Evolutionary conservation across 2,113 vertebrate genomes (phyloP).

Genomic region (Paracanthobrama guichenoti): DNA sequence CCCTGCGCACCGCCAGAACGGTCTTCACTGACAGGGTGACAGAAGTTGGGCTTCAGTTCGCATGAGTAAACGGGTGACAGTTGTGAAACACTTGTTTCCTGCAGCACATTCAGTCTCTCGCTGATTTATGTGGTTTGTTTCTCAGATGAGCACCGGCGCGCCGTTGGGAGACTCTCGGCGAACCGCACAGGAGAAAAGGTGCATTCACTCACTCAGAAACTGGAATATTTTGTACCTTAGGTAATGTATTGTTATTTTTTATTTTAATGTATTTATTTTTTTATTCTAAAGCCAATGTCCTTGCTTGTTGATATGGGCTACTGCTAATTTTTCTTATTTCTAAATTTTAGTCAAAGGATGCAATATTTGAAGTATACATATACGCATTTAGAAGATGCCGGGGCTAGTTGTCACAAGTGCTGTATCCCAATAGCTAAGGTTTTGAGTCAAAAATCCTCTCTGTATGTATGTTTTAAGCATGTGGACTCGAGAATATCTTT

Average conservation of each 20-base stretch:
- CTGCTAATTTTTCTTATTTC: not conserved
- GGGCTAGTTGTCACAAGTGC: too few species aligned
- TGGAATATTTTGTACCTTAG: not conserved
- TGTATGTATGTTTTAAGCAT: too few species aligned
- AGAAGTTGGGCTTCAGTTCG: not conserved
- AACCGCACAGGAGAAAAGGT: not conserved
- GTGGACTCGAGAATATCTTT: too few species aligned
- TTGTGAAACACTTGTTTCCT: not conserved
- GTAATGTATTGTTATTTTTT: not conserved
- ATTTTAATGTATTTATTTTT: too few species aligned
- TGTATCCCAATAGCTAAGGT: too few species aligned
- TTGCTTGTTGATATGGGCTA: too few species aligned
- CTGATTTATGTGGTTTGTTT: not conserved
- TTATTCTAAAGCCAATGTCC: not conserved
- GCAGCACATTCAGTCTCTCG: not conserved
- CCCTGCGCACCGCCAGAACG: not conserved
- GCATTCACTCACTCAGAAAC: not conserved
- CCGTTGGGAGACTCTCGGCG: not conserved
- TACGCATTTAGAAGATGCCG: not conserved
- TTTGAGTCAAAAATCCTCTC: too few species aligned
- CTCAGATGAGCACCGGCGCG: not conserved
- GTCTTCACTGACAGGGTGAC: not conserved
- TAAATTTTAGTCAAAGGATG: not conserved
- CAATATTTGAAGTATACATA: not conserved
- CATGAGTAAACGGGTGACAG: not conserved